Evolutionary conservation across 2,113 vertebrate species (phyloP).

Genomic region (Corapipo altera): DNA sequence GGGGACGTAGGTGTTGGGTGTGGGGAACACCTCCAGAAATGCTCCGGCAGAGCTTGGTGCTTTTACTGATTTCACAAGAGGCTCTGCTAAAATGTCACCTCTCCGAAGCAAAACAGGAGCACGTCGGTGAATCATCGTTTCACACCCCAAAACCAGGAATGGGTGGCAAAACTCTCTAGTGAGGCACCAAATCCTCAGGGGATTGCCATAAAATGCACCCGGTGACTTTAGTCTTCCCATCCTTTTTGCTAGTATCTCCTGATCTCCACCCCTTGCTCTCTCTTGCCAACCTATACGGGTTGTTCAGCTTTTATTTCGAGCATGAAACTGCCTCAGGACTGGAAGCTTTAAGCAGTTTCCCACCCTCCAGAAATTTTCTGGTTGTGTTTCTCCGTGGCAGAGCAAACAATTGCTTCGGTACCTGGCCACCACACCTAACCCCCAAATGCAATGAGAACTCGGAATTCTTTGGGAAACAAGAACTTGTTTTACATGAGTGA

Average conservation of each 20-base stretch:
- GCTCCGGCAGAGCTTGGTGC: neutral
- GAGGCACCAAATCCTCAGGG: slow-evolving; percentile 21
- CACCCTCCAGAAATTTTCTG: slow-evolving; percentile 50
- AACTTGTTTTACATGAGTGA: neutral
- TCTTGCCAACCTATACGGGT: neutral
- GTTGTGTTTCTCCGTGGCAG: slow-evolving; percentile 16
- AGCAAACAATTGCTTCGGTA: slow-evolving; percentile 28
- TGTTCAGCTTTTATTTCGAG: slow-evolving; percentile 48
- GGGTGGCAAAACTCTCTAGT: slow-evolving; percentile 31
- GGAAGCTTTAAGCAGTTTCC: slow-evolving; percentile 59
- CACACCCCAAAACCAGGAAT: slow-evolving; percentile 48
- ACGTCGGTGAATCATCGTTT: slow-evolving; percentile 25
- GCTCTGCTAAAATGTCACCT: slow-evolving; percentile 25
- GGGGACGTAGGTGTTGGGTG: slow-evolving; percentile 20
- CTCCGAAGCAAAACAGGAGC: slow-evolving; percentile 17
- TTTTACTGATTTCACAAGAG: slow-evolving; percentile 44
- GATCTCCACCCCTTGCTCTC: slow-evolving; percentile 22
- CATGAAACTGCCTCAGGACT: slow-evolving; percentile 64
- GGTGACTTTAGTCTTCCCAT: neutral
- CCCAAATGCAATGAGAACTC: neutral
- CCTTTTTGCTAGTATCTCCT: neutral
- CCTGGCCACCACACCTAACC: slow-evolving; percentile 6
- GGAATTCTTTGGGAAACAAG: slow-evolving; percentile 2
- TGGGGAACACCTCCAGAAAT: neutral
- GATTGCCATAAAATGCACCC: slow-evolving; percentile 7